Base-by-base conservation (phyloP, 92 coral and sea anemone species). In the Actinernus sp. region DNA sequence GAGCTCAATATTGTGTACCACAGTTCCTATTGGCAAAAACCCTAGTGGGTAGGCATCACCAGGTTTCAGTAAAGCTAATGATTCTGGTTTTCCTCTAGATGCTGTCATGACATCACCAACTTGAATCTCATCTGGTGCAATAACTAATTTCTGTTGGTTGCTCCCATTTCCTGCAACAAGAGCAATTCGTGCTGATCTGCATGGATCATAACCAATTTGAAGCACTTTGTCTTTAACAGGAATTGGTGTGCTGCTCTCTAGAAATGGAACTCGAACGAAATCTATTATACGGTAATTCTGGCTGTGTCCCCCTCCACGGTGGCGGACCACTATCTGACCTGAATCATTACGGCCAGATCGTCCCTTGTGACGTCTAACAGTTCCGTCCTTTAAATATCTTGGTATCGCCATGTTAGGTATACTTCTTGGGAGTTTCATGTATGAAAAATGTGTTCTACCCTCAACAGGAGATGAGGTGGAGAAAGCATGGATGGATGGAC, bases 11-110 rank as follows among this genome's bases (percentile, higher is more conserved):
- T 94, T 94, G 67, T 94, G 94, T 38, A 94, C 98, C 27, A 94
- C 60, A 8, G 97, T 77, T 13, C 98, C 98, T 43, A 94, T 81
- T 0, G 98, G 98, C 37, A 94, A 64, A 57, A 68, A 79, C 28
- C 81, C 73, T 30, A 94, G 79, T 3, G 98, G 98, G 68, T 94
- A 91, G 2, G 98, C 97, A 87, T 94, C 98, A 1, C 98, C 98
- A 14, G 97, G 92, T 31, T 88, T 83, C 26, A 94, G 81, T 30
- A 74, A 74, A 0, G 98, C 97, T 7, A 91, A 58, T 8, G 98
- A 94, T 48, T 71, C 69, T 0, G 98, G 98, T 51, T 84, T 87
- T 17, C 87, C 80, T 39, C 97, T 75, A 29, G 86, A 92, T 9
- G 98, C 93, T 37, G 94, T 94, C 25, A 94, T 58, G 19, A 94